phyloP scores from a whole-genome alignment of 2,888 invertebrate genomes.

The Diabrotica balteata region DNA sequence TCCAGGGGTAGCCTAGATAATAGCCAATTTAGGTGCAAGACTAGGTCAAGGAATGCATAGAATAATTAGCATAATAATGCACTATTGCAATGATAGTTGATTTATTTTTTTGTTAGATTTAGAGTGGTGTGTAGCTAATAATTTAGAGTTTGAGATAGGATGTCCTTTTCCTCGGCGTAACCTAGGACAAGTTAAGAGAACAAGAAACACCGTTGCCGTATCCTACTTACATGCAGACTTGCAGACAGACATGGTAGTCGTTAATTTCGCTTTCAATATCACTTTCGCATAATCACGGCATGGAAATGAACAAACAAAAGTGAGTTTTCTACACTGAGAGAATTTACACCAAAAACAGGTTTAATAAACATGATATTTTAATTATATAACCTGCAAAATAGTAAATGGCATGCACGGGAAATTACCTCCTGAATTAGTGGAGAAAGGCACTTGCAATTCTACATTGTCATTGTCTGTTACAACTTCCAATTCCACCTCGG shows the following conservation, averaged over 20 bases:
- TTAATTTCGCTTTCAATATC: slow-evolving; percentile 43
- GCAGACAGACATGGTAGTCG: slow-evolving; percentile 17
- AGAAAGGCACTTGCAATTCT: slow-evolving; percentile 70
- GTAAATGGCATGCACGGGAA: slow-evolving; percentile 40
- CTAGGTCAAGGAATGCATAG: slow-evolving; percentile 44
- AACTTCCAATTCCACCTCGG: slow-evolving; percentile 62
- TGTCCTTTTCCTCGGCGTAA: slow-evolving; percentile 51
- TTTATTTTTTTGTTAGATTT: background rate
- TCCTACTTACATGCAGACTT: slow-evolving; percentile 29
- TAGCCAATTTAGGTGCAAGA: slow-evolving; percentile 42
- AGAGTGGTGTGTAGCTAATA: background rate
- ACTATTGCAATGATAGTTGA: background rate
- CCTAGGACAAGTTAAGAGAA: slow-evolving; percentile 53
- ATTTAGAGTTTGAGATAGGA: slow-evolving; percentile 45
- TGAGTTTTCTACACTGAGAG: slow-evolving; percentile 44
- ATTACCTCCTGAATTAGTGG: slow-evolving; percentile 68
- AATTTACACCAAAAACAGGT: slow-evolving; percentile 37
- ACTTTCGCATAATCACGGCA: slow-evolving; percentile 41
- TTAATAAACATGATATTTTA: slow-evolving; percentile 32
- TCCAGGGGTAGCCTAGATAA: slow-evolving; percentile 55
- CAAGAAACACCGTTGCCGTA: slow-evolving; percentile 41
- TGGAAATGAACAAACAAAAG: slow-evolving; percentile 43
- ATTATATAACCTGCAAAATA: slow-evolving; percentile 50
- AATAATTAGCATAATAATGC: too few species aligned
- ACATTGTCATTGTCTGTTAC: slow-evolving; percentile 66